Conservation (phyloP, 2,797 vertebrate genomes). For the Notamacropus eugenii region DNA sequence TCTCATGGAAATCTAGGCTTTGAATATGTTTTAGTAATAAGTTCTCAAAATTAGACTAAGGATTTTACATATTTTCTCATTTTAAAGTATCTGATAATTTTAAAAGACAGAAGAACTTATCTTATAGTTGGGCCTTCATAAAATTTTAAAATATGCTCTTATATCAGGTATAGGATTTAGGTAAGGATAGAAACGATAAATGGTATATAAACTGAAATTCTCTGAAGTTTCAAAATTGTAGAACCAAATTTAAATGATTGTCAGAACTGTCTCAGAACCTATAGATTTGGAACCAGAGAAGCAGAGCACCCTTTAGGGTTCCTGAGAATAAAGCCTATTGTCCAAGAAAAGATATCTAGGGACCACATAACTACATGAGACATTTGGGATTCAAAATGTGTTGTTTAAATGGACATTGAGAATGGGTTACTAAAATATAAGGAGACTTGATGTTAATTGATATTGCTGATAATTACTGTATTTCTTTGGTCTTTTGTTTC, state of each 20-base stretch:
- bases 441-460: no score
- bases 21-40: not conserved
- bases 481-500: no score
- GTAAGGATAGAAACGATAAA: not conserved
- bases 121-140: not conserved
- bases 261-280: not conserved
- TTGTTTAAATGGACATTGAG: no score
- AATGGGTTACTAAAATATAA: no score
- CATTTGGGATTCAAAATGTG: no score
- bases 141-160: not conserved
- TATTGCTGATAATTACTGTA: no score
- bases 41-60: not conserved
- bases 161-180: not conserved
- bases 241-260: not conserved
- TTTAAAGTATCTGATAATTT: not conserved
- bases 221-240: not conserved
- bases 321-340: no score
- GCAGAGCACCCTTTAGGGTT: not conserved
- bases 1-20: not conserved
- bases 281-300: not conserved
- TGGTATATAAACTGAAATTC: not conserved
- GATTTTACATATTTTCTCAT: not conserved
- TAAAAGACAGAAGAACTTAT: not conserved
- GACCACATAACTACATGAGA: no score
- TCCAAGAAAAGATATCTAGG: no score